Percentiles rank a stretch among this genome's conserved stretches.
phyloP scores from a whole-genome alignment of 2,888 invertebrate genomes.

The Leptogaster cylindrica region DNA sequence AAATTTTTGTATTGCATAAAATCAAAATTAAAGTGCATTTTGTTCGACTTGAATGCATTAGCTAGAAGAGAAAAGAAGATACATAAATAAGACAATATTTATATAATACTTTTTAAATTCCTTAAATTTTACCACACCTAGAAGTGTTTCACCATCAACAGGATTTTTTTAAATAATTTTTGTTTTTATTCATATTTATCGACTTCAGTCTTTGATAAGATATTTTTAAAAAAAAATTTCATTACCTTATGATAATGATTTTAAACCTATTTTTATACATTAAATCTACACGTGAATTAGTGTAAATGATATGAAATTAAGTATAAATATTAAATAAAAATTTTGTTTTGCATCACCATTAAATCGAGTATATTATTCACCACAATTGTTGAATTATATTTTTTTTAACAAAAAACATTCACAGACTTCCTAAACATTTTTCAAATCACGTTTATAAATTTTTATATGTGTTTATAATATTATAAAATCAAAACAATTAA shows the following conservation, averaged over 20 bases:
- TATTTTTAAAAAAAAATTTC: constrained; percentile 23
- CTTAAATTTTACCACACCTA: constrained; percentile 8
- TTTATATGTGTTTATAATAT: too few species aligned
- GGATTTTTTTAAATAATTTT: constrained; percentile 15
- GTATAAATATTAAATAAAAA: constrained; percentile 28
- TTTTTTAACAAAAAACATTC: not conserved
- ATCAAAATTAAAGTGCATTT: too few species aligned
- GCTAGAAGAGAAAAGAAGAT: not conserved
- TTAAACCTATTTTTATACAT: constrained; percentile 1
- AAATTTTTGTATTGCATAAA: not conserved
- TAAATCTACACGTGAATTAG: constrained; percentile 10
- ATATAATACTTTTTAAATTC: constrained; percentile 7
- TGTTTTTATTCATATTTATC: constrained; percentile 23
- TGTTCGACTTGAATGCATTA: not conserved
- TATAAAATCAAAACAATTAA: too few species aligned
- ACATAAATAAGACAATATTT: constrained; percentile 10
- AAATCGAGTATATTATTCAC: not conserved
- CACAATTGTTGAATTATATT: not conserved
- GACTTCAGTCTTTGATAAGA: constrained; percentile 40
- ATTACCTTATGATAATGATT: constrained; percentile 1
- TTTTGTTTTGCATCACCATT: constrained; percentile 12
- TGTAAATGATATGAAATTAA: not conserved
- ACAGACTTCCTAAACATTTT: not conserved
- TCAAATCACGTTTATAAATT: too few species aligned
- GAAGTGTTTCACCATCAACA: constrained; percentile 3